These are phyloP conservation scores for Eurystomus gularis DNA, from an alignment of 2,113 vertebrate genomes.

Conservation along the genomic window DNA sequence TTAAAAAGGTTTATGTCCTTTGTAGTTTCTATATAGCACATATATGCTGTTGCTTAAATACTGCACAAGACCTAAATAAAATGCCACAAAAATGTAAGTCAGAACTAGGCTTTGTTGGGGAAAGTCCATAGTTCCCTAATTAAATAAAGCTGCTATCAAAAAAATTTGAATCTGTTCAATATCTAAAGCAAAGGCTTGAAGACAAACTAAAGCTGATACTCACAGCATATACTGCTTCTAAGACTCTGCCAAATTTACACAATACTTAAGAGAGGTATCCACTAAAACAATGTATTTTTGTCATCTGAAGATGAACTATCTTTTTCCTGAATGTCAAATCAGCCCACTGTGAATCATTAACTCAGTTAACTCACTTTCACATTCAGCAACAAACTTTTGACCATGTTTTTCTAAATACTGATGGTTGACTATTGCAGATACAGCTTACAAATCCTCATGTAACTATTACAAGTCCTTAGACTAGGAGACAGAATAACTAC, in stretches of 20 bases:
- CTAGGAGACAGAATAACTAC: background rate
- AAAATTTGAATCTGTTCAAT: background rate
- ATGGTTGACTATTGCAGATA: background rate
- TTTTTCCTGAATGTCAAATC: background rate
- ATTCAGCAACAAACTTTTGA: background rate
- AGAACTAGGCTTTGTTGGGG: background rate
- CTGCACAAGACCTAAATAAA: background rate
- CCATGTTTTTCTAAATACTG: background rate
- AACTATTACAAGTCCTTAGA: background rate
- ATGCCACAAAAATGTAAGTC: background rate
- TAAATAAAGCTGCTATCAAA: background rate
- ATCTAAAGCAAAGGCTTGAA: background rate
- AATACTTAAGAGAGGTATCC: background rate
- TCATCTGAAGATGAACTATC: background rate
- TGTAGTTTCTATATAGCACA: background rate
- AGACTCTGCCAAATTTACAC: background rate
- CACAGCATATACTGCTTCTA: background rate
- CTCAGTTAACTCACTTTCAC: background rate
- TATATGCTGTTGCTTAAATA: background rate
- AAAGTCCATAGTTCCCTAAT: background rate
- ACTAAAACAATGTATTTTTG: background rate
- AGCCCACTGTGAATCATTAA: background rate
- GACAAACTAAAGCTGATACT: background rate
- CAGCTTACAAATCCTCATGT: background rate
- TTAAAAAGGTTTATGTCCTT: background rate